Evolutionary conservation across 1,140 invertebrate genomes (phyloP).

Genomic region (Orius laevigatus): DNA sequence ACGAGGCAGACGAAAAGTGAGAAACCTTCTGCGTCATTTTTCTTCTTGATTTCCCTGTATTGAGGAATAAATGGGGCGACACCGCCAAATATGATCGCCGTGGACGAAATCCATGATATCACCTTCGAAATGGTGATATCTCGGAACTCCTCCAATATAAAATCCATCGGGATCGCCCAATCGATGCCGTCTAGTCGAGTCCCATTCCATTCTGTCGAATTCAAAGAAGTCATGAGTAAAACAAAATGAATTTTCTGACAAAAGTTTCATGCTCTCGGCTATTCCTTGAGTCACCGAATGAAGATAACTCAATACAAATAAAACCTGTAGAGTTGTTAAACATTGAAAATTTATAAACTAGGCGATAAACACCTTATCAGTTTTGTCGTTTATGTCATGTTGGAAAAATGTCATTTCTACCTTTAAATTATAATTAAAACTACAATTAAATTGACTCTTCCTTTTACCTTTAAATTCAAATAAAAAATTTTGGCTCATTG

Average conservation of each 20-base stretch:
- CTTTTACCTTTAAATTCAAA: too few relatives aligned
- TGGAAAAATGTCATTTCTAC: too few relatives aligned
- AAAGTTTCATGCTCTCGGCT: too few relatives aligned
- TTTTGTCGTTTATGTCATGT: too few relatives aligned
- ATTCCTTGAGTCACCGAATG: too few relatives aligned
- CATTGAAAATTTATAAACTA: too few relatives aligned
- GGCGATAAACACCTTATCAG: too few relatives aligned
- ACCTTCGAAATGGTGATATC: slow-evolving; percentile 22
- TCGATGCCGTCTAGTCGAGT: background rate
- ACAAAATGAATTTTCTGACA: background rate
- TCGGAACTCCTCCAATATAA: slow-evolving; percentile 21
- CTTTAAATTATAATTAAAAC: too few relatives aligned
- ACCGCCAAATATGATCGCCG: slow-evolving; percentile 78
- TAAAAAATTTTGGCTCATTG: too few relatives aligned
- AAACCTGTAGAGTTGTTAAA: too few relatives aligned
- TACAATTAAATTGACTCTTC: too few relatives aligned
- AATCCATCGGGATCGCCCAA: slow-evolving; percentile 21
- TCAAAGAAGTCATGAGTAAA: background rate
- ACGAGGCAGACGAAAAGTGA: slow-evolving; percentile 91
- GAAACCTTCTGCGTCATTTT: slow-evolving; percentile 87
- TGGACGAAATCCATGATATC: slow-evolving; percentile 21
- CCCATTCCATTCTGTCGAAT: slow-evolving; percentile 16
- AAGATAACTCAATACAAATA: background rate
- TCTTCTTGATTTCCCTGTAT: slow-evolving; percentile 78
- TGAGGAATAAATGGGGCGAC: slow-evolving; percentile 79